phyloP scores from a whole-genome alignment of 2,888 invertebrate species.

The Lepeophtheirus nordmannii region DNA sequence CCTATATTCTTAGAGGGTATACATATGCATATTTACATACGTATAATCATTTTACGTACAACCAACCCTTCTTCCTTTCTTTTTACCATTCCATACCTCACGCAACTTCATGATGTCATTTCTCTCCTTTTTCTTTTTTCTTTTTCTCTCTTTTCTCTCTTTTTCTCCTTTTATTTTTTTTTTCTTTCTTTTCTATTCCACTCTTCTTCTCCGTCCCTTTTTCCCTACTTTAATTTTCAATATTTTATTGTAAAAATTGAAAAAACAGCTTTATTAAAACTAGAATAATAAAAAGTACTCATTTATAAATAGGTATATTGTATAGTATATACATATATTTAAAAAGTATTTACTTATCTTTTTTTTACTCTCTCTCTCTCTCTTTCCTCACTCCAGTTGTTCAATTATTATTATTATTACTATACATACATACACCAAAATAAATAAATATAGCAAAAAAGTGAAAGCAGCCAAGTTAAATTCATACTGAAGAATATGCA shows the following conservation, averaged over 20 bases:
- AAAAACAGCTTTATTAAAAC: not conserved
- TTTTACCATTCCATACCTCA: not conserved
- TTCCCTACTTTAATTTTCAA: not conserved
- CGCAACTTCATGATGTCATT: not conserved
- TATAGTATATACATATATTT: not conserved
- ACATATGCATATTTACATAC: not conserved
- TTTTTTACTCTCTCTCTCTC: too few species aligned
- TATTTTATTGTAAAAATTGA: not conserved
- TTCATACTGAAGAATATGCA: too few species aligned
- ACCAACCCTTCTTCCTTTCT: too few species aligned
- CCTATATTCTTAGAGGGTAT: not conserved
- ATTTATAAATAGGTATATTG: not conserved
- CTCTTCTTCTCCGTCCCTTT: conserved; percentile 3
- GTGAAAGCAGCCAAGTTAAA: too few species aligned
- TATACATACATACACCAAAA: too few species aligned
- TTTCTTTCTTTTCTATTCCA: not conserved
- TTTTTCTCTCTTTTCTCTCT: not conserved
- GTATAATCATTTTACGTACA: not conserved
- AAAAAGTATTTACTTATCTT: not conserved
- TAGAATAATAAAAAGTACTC: not conserved
- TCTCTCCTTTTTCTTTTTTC: not conserved
- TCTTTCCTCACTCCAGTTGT: too few species aligned
- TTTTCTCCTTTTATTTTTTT: not conserved
- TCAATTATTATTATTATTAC: too few species aligned
- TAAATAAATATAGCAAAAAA: too few species aligned